phyloP scores from a whole-genome alignment of 1,140 invertebrate genomes.

The Leptinotarsa lineolata region DNA sequence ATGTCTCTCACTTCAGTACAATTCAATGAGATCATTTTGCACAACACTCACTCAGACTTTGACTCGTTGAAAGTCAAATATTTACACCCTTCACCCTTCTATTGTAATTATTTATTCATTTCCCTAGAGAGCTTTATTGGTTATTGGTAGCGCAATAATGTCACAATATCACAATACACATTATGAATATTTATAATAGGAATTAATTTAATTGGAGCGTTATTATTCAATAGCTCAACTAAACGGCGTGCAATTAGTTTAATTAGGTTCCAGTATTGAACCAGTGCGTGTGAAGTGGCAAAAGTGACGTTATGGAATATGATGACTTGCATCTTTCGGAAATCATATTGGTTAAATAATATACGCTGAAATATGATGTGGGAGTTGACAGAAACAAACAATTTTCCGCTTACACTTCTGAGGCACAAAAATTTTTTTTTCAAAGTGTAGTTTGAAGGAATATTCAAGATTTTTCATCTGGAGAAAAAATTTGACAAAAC shows the following conservation, averaged over 20 bases:
- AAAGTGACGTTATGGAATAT: not conserved
- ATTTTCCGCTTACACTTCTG: no score
- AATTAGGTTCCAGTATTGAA: not conserved
- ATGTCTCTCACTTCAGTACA: no score
- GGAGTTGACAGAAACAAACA: no score
- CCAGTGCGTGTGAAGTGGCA: not conserved
- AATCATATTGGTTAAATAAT: not conserved
- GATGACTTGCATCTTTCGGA: not conserved
- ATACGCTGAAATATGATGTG: no score
- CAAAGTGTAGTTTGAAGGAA: no score
- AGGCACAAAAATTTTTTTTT: no score
- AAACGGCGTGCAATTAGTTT: not conserved
- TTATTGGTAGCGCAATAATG: no score
- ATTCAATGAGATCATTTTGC: no score
- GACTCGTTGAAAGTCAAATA: not conserved
- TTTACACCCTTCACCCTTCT: not conserved
- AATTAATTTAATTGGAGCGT: not conserved
- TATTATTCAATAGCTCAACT: not conserved
- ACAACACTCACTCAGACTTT: not conserved
- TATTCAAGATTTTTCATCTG: no score
- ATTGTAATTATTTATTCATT: not conserved
- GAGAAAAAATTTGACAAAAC: no score
- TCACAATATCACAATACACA: not conserved
- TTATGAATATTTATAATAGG: not conserved
- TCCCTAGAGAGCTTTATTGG: not conserved